phyloP scores from a whole-genome alignment of 2,888 invertebrate genomes.

The Tetragonula carbonaria region DNA sequence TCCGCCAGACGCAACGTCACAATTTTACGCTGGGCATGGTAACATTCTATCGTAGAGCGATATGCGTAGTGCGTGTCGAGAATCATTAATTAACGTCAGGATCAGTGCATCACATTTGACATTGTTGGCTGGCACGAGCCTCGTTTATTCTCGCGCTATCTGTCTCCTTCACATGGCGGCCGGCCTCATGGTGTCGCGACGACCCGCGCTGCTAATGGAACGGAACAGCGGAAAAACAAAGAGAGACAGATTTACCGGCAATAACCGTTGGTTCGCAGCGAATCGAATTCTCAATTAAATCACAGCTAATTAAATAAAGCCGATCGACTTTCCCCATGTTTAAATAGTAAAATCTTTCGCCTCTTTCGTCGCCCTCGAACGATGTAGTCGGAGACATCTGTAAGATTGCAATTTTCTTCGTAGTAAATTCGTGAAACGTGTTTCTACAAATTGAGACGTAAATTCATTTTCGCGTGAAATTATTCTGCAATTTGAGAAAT shows the following conservation, averaged over 20 bases:
- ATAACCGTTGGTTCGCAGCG: background rate
- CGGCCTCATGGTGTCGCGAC: background rate
- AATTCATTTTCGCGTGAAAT: background rate
- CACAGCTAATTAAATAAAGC: background rate
- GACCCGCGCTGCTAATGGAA: slow-evolving; percentile 3
- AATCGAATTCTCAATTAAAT: background rate
- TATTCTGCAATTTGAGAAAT: too few relatives aligned
- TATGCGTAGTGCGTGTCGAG: slow-evolving; percentile 59
- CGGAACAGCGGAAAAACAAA: slow-evolving; percentile 27
- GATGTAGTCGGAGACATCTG: background rate
- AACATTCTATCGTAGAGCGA: background rate
- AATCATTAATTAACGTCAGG: slow-evolving; percentile 80
- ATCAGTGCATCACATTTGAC: slow-evolving; percentile 77
- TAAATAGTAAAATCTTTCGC: background rate
- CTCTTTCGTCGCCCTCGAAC: background rate
- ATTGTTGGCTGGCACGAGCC: slow-evolving; percentile 68
- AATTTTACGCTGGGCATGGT: too few relatives aligned
- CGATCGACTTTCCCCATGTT: background rate
- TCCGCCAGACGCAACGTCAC: background rate
- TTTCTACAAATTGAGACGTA: background rate
- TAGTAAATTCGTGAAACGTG: too few relatives aligned
- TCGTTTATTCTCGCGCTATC: slow-evolving; percentile 75
- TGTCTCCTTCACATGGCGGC: slow-evolving; percentile 67
- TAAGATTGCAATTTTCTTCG: background rate
- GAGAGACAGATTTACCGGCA: slow-evolving; percentile 11